Evolutionary conservation across 2,113 vertebrate species (phyloP).

Genomic region (Pelecanus crispus): DNA sequence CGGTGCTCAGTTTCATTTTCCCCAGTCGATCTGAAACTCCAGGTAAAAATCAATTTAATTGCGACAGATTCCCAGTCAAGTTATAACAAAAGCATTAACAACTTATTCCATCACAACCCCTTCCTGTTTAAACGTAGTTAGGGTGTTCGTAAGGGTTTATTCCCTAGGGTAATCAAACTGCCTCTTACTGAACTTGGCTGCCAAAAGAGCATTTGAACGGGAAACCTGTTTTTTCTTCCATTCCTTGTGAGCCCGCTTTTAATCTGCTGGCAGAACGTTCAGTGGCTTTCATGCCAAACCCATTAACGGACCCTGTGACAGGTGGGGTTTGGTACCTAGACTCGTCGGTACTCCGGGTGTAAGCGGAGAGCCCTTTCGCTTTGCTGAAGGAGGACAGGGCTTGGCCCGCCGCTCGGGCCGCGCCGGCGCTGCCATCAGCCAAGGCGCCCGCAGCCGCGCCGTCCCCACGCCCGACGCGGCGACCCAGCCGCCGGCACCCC

Average conservation of each 20-base stretch:
- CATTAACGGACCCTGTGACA: fast-evolving
- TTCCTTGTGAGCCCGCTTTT: neutral
- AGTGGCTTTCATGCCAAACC: neutral
- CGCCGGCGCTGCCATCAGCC: no score
- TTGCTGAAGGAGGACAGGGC: fast-evolving
- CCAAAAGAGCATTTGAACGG: fast-evolving
- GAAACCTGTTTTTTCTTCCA: fast-evolving
- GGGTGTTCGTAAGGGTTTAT: no score
- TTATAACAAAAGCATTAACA: neutral
- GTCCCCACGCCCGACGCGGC: no score
- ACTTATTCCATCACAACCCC: no score
- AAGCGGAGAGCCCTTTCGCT: fast-evolving
- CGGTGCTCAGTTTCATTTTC: neutral
- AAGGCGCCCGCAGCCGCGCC: neutral
- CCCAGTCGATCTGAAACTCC: no score
- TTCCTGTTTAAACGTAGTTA: fast-evolving
- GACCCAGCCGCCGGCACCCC: no score
- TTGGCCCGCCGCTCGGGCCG: neutral
- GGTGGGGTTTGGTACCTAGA: fast-evolving
- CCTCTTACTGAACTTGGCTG: fast-evolving
- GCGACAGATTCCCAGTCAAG: neutral
- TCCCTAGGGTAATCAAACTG: no score
- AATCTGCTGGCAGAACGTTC: fast-evolving
- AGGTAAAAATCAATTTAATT: neutral
- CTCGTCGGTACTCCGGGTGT: fast-evolving